Conservation (phyloP, 1,140 invertebrate species). For the Heterodera schachtii region DNA sequence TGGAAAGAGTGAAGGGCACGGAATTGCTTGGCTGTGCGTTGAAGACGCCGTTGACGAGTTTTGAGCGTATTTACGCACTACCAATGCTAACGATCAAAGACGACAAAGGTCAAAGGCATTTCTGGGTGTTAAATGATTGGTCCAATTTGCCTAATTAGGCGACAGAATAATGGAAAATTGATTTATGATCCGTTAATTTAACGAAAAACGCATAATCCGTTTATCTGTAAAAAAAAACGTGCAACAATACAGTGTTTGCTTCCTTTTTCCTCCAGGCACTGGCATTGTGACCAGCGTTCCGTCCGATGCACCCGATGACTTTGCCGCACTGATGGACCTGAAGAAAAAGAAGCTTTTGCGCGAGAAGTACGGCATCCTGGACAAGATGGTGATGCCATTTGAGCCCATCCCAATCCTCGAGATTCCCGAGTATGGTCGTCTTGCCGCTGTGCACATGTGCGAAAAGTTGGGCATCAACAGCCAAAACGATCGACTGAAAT, state of each 20-base stretch:
- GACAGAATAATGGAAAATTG: too few species aligned
- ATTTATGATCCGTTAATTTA: too few species aligned
- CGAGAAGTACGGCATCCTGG: conserved; percentile 87
- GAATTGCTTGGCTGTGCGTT: conserved; percentile 78
- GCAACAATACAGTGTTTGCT: neutral
- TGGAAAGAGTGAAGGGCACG: conserved; percentile 56
- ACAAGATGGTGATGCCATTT: conserved; percentile 88
- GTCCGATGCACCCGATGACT: conserved; percentile 98
- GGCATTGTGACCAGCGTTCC: conserved; percentile 97
- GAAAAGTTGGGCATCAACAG: conserved; percentile 91
- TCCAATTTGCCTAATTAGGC: too few species aligned
- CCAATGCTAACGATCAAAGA: conserved; percentile 98
- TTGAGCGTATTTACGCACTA: conserved; percentile 84
- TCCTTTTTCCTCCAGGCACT: conserved; percentile 72
- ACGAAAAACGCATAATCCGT: too few species aligned
- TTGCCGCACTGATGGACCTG: conserved; percentile 87
- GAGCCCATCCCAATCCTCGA: conserved; percentile 88
- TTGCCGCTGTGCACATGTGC: conserved; percentile 74
- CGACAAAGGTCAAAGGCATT: conserved; percentile 74
- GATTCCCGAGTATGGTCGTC: conserved; percentile 76
- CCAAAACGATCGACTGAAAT: conserved; percentile 93
- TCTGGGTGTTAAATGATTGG: too few species aligned
- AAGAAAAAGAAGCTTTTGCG: conserved; percentile 89
- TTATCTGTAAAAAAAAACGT: too few species aligned
- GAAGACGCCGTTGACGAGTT: conserved; percentile 79